These are phyloP conservation scores for Anoncus sp. DNA, from an alignment of 2,888 invertebrate genomes.

Conservation along the genomic window DNA sequence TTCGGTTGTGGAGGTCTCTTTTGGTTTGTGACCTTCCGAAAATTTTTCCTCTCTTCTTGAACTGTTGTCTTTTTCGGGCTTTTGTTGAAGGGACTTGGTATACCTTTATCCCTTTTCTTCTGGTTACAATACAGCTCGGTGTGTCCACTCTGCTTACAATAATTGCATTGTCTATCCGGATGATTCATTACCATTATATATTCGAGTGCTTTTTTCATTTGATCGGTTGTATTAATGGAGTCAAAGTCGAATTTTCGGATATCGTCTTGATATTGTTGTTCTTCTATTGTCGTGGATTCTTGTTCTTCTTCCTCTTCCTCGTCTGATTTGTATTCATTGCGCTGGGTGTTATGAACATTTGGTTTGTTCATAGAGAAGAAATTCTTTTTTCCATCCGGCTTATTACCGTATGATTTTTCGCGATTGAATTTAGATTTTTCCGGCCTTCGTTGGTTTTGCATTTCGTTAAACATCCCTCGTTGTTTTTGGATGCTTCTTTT, in stretches of 20 bases:
- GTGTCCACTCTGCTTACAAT: constrained; percentile 36
- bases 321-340: constrained; percentile 12
- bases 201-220: constrained; percentile 31
- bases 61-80: no score
- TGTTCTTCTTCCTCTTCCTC: constrained; percentile 28
- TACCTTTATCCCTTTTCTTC: constrained; percentile 44
- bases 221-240: constrained; percentile 31
- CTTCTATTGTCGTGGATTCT: neutral
- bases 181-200: constrained; percentile 48
- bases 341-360: constrained; percentile 12
- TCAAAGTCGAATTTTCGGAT: constrained; percentile 37
- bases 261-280: constrained; percentile 37
- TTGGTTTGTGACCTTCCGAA: constrained; percentile 44
- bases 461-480: constrained; percentile 49
- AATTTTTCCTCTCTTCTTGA: neutral
- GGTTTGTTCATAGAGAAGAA: constrained; percentile 39
- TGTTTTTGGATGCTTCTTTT: constrained; percentile 49
- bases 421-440: constrained; percentile 23
- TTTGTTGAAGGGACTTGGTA: constrained; percentile 47
- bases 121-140: constrained; percentile 42
- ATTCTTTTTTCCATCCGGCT: constrained; percentile 7
- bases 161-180: constrained; percentile 41
- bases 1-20: constrained; percentile 44
- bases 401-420: constrained; percentile 22
- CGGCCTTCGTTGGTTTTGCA: constrained; percentile 6